Percentiles rank a stretch among this genome's conserved stretches.
These are phyloP conservation scores for Hippocampus zosterae DNA, from an alignment of 2,113 vertebrate species.

Conservation along the genomic window DNA sequence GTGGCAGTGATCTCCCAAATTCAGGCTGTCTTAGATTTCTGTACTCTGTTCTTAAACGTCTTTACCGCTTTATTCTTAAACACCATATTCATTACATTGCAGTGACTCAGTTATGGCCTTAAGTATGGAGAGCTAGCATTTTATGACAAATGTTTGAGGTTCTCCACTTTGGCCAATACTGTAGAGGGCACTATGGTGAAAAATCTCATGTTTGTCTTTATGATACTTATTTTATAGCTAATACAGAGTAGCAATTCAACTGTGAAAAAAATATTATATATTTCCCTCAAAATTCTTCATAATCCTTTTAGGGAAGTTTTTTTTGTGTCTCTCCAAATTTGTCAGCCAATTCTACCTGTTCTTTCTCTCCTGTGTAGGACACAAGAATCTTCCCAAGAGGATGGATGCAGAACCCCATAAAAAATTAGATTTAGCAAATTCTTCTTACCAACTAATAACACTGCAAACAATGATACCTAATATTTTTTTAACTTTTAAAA, in stretches of 20 bases:
- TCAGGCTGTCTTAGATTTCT: not conserved
- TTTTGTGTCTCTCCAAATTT: not conserved
- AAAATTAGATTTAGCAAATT: not conserved
- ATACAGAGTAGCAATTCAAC: not conserved
- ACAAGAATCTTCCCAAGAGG: not conserved
- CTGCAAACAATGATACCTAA: not conserved
- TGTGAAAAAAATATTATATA: not conserved
- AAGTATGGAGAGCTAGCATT: not conserved
- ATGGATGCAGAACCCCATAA: not conserved
- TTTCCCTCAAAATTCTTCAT: not conserved
- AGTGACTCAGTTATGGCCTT: not conserved
- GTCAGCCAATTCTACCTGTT: not conserved
- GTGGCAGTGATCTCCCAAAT: not conserved
- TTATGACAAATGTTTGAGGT: not conserved
- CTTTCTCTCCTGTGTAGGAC: not conserved
- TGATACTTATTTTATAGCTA: not conserved
- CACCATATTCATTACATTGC: not conserved
- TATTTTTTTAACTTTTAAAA: not conserved
- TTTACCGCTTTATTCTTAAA: no score
- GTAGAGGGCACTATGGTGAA: not conserved
- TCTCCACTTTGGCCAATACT: not conserved
- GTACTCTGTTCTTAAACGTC: not conserved
- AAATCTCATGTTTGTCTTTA: not conserved
- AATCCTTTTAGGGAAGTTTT: not conserved
- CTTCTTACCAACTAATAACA: not conserved